Base-by-base conservation (phyloP, 2,113 vertebrate genomes). In the Mustela nigripes region DNA sequence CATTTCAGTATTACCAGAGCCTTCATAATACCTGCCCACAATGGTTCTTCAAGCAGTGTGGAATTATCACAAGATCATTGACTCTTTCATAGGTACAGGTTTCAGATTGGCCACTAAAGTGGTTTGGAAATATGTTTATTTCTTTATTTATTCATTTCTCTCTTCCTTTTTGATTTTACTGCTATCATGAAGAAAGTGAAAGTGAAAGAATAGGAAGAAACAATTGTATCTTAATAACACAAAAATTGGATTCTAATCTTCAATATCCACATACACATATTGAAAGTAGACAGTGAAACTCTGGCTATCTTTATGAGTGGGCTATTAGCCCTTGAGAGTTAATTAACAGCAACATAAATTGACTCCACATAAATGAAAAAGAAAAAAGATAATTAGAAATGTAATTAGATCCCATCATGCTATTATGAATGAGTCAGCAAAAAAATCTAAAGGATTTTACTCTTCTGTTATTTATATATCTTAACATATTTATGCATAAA, bases 401-500 rank as follows among this genome's bases (percentile, higher is more conserved):
- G 50, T 6, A 76, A 82, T n/a, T 53, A 91, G 9, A 74, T 67
- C 33, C 2, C 60, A 91, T 60, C 39, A 50, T 87, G 50, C 15
- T 74, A 4, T 31, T 65, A 48, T 48, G 48, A 95, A 14, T 88
- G 58, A 91, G 28, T 88, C 18, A 91, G 33, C 33, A 83, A 42
- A 74, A 48, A 48, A 6, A 14, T 14, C 39, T 9, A 45, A 62
- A 83, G 21, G 11, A 63, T 58, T 56, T 92, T 89, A 26, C 33
- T 94, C n/a, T 84, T 92, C 79, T 7, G 16, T 80, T n/a, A 65
- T 73, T 36, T 58, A 24, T 73, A 48, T 65, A 58, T 2, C 4
- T 88, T 67, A n/a, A 88, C 22, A 33, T 88, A 91, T 91, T 91
- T 88, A 79, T 89, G 31, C 19, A 24, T 53, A 19, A 81, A 69